Evolutionary conservation across 1,140 invertebrate genomes (phyloP).

Genomic region (Cecropterus lyciades): DNA sequence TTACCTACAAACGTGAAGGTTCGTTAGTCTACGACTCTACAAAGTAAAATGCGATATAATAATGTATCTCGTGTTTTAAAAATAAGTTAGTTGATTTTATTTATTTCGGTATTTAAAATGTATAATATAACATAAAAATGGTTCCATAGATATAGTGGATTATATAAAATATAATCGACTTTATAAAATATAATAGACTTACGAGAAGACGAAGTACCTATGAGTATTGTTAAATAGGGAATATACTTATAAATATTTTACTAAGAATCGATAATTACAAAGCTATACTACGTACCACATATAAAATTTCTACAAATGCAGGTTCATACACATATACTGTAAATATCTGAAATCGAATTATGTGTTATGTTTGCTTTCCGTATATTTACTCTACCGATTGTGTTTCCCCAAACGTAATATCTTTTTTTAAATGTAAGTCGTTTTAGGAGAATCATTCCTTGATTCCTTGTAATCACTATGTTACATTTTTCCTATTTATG

Average conservation of each 20-base stretch:
- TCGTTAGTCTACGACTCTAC: neutral
- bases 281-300: slow-evolving; percentile 37
- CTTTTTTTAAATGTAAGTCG: too few relatives aligned
- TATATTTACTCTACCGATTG: neutral
- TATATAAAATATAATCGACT: slow-evolving; percentile 14
- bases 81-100: neutral
- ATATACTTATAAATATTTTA: slow-evolving; percentile 28
- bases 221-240: slow-evolving; percentile 31
- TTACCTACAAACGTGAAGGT: neutral
- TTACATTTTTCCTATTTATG: slow-evolving; percentile 13
- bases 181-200: slow-evolving; percentile 10
- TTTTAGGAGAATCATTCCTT: neutral
- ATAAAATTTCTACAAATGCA: slow-evolving; percentile 42
- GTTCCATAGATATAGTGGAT: neutral
- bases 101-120: slow-evolving; percentile 3
- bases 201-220: slow-evolving; percentile 37
- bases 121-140: neutral
- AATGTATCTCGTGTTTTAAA: too few relatives aligned
- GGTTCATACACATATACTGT: slow-evolving; percentile 23
- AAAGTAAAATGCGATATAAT: neutral
- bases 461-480: too few relatives aligned
- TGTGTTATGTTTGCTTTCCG: neutral
- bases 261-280: slow-evolving; percentile 29
- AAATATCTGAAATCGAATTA: slow-evolving; percentile 7
- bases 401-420: too few relatives aligned